Evolutionary conservation across 1,140 invertebrate genomes (phyloP).

Genomic region (Rhopalosiphum maidis): DNA sequence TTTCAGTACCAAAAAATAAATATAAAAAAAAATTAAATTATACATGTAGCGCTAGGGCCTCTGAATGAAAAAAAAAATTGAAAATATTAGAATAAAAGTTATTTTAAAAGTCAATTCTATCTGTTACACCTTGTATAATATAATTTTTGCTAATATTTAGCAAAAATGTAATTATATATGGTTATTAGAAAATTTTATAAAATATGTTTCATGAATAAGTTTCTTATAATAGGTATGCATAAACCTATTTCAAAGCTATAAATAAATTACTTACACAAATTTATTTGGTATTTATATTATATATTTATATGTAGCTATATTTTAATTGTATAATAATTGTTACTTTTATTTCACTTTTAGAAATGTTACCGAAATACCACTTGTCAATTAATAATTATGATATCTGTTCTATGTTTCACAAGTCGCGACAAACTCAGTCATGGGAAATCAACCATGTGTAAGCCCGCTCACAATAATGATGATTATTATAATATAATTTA

Average conservation of each 20-base stretch:
- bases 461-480: background rate
- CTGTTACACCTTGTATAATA: no score
- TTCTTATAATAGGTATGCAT: no score
- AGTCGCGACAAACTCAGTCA: background rate
- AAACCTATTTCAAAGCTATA: background rate
- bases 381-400: background rate
- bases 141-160: no score
- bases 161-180: no score
- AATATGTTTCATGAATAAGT: no score
- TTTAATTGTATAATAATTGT: background rate
- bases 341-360: background rate
- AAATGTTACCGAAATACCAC: background rate
- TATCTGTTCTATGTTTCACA: background rate
- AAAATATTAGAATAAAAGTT: no score
- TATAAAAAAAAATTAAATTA: no score
- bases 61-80: no score
- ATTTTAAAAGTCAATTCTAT: no score
- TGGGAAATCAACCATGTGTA: background rate
- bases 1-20: no score
- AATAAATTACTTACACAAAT: background rate
- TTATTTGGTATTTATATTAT: background rate
- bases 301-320: background rate
- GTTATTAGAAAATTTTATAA: no score
- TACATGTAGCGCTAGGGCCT: no score
- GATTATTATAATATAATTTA: background rate